Evolutionary conservation across 2,797 vertebrate genomes (phyloP), one percentile per base, ranked within the genome.

Genomic region (Cyclura pinguis): DNA sequence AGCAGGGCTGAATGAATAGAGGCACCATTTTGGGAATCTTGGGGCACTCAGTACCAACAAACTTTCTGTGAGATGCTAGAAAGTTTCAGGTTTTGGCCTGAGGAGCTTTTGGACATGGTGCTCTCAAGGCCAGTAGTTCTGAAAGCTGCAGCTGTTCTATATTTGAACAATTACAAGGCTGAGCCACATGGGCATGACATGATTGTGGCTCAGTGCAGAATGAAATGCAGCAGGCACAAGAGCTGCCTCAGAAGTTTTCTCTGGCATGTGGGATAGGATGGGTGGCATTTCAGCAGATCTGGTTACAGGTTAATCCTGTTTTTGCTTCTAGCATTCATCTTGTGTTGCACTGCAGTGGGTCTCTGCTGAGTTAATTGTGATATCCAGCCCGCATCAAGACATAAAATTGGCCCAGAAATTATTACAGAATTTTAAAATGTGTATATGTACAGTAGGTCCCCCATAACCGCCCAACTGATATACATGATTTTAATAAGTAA

Each of bases 261-360:
- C 0, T 93, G 6, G 87, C 55, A 2, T 0, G 29, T 59, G 35
- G 91, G 55, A 57, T 0, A n/a, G 91, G 89, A 91, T 90, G 91
- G 94, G 93, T 95, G 94, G 93, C 90, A 95, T 95, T 95, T 94
- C 95, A 95, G 0, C 88, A 94, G 96, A 88, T 96, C 94, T 27
- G 1, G 55, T 96, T 95, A 93, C 95, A 93, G 57, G 59, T 92
- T 85, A 93, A 91, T 92, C 92, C 93, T 2, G 0, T 94, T 93
- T 95, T 89, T 94, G 92, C 76, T 92, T 77, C 91, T 27, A 42
- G 29, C 78, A 86, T 90, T 96, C 93, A 93, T 64, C 73, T 90
- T 84, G 86, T 72, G 38, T 67, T 91, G 86, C 72, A 67, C 62
- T 42, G 27, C 57, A 67, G 13, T 69, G 57, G 16, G 59, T 69